Evolutionary conservation across 2,888 invertebrate genomes (phyloP), one percentile per base, ranked within the genome.

Genomic region (Phyllotreta striolata): DNA sequence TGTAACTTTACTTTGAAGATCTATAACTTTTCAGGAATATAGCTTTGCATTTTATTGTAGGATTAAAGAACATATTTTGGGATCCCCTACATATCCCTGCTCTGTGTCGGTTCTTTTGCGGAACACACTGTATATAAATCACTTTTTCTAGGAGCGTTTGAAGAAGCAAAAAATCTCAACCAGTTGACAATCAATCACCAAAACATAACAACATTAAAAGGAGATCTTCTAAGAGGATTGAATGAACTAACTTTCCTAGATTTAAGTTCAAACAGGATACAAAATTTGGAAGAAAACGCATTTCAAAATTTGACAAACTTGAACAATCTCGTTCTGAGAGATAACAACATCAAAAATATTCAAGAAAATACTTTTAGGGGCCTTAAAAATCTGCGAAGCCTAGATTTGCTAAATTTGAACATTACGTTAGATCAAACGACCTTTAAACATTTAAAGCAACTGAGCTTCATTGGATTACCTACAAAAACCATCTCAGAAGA

Each of bases 111-210:
- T n/a, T n/a, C n/a, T n/a, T n/a, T n/a, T n/a, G n/a, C n/a, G n/a
- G n/a, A n/a, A n/a, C n/a, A n/a, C n/a, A n/a, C n/a, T n/a, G n/a
- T n/a, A n/a, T 10, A 38, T 43, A 13, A 52, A 4, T 12, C 5
- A 12, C 54, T 49, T 47, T 49, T 66, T 66, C 12, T 39, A 63
- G 66, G 63, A 44, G 55, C 64, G n/a, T 66, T 66, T 44, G 59
- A 58, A 41, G 4, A 62, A 14, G 24, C 46, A 9, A 24, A 47
- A 38, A 62, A 63, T 12, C 34, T 66, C 8, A 41, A 55, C 1
- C 66, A 66, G 46, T 47, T 66, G 8, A 66, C 63, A 43, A 64
- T 66, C n/a, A 62, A 43, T 10, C 41, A 55, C 34, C 66, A 66
- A 61, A 62, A 64, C 13, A 58, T 66, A 35, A 55, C 55, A 41